These are phyloP conservation scores for Hermaeophaga mercurialis DNA, from an alignment of 2,888 invertebrate genomes.

Conservation along the genomic window DNA sequence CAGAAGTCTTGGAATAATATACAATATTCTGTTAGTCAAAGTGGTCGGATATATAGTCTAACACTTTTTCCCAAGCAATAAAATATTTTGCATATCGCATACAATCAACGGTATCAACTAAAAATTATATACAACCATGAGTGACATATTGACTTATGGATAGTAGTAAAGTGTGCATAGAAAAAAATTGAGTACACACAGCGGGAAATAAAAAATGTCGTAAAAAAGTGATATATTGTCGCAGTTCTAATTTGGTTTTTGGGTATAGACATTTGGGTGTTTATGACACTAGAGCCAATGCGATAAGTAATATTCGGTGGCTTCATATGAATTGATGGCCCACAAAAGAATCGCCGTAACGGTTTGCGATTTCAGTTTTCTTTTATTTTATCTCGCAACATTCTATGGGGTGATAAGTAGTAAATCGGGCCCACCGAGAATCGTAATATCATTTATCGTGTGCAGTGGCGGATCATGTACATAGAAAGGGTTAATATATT, in stretches of 20 bases:
- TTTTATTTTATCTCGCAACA: slow-evolving; percentile 27
- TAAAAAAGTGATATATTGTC: slow-evolving; percentile 25
- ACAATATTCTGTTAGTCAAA: too few relatives aligned
- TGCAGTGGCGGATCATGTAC: not conserved
- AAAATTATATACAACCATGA: slow-evolving; percentile 10
- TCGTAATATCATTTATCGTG: slow-evolving; percentile 29
- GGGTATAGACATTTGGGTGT: slow-evolving; percentile 24
- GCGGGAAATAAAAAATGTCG: slow-evolving; percentile 21
- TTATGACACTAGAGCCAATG: slow-evolving; percentile 29
- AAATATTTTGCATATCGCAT: not conserved
- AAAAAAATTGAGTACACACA: slow-evolving; percentile 18
- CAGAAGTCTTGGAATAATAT: too few relatives aligned
- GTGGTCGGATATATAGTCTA: too few relatives aligned
- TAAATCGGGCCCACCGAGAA: slow-evolving; percentile 42
- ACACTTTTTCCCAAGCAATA: slow-evolving; percentile 1
- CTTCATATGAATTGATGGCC: slow-evolving; percentile 35
- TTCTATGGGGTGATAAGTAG: slow-evolving; percentile 46
- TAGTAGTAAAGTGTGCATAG: slow-evolving; percentile 23
- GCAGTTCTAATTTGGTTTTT: slow-evolving; percentile 24
- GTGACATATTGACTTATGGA: slow-evolving; percentile 17
- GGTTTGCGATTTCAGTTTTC: slow-evolving; percentile 32
- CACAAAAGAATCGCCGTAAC: slow-evolving; percentile 35
- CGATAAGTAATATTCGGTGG: slow-evolving; percentile 26
- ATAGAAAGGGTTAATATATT: not conserved
- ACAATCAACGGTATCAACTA: slow-evolving; percentile 1